phyloP scores from a whole-genome alignment of 2,888 invertebrate genomes.

The Ligdia adustata region DNA sequence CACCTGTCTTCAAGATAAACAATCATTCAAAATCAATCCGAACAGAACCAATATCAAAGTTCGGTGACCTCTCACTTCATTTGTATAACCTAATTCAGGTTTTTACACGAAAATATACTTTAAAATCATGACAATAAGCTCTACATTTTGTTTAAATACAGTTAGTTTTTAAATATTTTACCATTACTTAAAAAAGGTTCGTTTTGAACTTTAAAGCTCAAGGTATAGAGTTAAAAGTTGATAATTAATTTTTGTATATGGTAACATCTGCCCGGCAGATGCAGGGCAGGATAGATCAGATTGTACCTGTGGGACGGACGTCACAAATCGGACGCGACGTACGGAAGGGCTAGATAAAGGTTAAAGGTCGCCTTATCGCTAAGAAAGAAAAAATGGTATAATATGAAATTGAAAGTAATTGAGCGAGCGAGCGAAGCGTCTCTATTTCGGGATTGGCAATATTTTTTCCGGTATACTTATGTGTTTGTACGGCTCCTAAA shows the following conservation, averaged over 20 bases:
- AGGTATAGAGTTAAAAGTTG: constrained; percentile 13
- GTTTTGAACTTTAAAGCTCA: constrained; percentile 1
- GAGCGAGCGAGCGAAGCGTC: too few relatives aligned
- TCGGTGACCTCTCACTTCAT: constrained; percentile 39
- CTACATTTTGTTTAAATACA: not conserved
- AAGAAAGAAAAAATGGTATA: too few relatives aligned
- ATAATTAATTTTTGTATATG: constrained; percentile 18
- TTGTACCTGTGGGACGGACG: constrained; percentile 70
- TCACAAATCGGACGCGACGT: constrained; percentile 56
- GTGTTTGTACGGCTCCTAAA: too few relatives aligned
- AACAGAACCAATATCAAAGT: constrained; percentile 27
- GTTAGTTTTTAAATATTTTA: too few relatives aligned
- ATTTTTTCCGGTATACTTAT: too few relatives aligned
- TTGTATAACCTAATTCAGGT: constrained; percentile 13
- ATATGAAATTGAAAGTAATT: too few relatives aligned
- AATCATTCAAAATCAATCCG: constrained; percentile 38
- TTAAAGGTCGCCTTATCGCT: constrained; percentile 23
- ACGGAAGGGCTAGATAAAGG: constrained; percentile 55
- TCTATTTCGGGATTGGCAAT: too few relatives aligned
- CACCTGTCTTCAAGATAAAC: constrained; percentile 50
- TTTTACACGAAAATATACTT: constrained; percentile 12
- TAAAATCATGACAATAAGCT: not conserved
- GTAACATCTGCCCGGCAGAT: constrained; percentile 78
- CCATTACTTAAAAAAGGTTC: not conserved
- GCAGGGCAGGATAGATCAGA: constrained; percentile 64